Conservation (phyloP, 1,140 invertebrate genomes). For the Rhopalosiphum maidis region DNA sequence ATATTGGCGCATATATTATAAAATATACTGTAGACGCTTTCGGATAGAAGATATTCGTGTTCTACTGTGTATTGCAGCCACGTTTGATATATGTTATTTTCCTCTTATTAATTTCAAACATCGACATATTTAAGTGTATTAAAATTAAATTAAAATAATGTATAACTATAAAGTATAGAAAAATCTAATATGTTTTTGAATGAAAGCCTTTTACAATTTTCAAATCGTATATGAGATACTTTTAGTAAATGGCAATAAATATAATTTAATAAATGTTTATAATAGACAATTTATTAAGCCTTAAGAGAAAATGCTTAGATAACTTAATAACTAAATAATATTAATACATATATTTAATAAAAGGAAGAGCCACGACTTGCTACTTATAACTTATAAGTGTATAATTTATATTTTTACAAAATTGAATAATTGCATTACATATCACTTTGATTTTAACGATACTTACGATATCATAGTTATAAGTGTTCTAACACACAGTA, state of each 20-base stretch:
- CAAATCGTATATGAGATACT: background rate
- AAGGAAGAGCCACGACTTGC: background rate
- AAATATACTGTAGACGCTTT: background rate
- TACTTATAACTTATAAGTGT: background rate
- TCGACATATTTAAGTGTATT: background rate
- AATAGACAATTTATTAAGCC: background rate
- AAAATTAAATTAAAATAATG: background rate
- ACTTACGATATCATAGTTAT: background rate
- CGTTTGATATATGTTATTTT: background rate
- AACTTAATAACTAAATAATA: background rate
- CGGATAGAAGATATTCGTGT: background rate
- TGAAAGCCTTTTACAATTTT: slow-evolving; percentile 12
- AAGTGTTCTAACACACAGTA: too few species aligned
- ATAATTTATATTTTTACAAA: background rate
- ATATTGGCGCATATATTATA: too few species aligned
- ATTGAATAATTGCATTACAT: background rate
- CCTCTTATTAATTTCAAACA: background rate
- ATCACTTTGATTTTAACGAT: background rate
- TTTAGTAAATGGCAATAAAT: background rate
- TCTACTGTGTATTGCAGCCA: background rate
- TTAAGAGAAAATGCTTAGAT: background rate
- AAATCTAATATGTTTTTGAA: background rate
- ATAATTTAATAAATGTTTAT: background rate
- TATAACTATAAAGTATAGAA: background rate
- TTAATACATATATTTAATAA: background rate